Evolutionary conservation across 2,888 invertebrate species (phyloP).

Genomic region (Ophion costatus): DNA sequence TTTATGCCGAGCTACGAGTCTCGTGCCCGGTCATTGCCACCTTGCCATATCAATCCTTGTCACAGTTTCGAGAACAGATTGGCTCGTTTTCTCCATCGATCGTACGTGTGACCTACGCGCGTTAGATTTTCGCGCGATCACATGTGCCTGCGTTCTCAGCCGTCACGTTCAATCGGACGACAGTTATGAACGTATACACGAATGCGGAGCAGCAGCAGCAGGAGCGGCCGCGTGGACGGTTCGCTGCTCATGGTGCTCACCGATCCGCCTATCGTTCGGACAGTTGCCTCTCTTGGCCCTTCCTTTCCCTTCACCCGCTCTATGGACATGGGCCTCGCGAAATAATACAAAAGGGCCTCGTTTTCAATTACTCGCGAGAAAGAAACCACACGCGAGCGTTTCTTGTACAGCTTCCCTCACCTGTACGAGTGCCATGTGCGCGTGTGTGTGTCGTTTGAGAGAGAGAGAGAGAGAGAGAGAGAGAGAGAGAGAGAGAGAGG

Average conservation of each 20-base stretch:
- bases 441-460: slow-evolving; percentile 20
- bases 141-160: slow-evolving; percentile 21
- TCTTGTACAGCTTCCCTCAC: slow-evolving; percentile 71
- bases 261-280: slow-evolving; percentile 20
- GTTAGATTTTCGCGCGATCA: slow-evolving; percentile 9
- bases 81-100: not conserved
- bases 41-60: no score
- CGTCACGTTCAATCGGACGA: not conserved
- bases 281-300: slow-evolving; percentile 31
- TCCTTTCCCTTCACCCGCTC: slow-evolving; percentile 32
- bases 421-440: not conserved
- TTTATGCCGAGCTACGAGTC: no score
- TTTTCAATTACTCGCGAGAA: slow-evolving; percentile 74
- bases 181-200: not conserved
- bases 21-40: no score
- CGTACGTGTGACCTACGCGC: slow-evolving; percentile 26
- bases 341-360: slow-evolving; percentile 52
- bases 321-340: slow-evolving; percentile 7
- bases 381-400: slow-evolving; percentile 74
- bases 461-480: not conserved
- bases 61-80: no score
- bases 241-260: slow-evolving; percentile 6
- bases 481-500: not conserved
- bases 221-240: not conserved
- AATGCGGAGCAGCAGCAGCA: slow-evolving; percentile 23